Percentiles rank a stretch among this genome's conserved stretches.
These are phyloP conservation scores for Acanthopagrus latus DNA, from an alignment of 2,797 vertebrate species.

Conservation along the genomic window DNA sequence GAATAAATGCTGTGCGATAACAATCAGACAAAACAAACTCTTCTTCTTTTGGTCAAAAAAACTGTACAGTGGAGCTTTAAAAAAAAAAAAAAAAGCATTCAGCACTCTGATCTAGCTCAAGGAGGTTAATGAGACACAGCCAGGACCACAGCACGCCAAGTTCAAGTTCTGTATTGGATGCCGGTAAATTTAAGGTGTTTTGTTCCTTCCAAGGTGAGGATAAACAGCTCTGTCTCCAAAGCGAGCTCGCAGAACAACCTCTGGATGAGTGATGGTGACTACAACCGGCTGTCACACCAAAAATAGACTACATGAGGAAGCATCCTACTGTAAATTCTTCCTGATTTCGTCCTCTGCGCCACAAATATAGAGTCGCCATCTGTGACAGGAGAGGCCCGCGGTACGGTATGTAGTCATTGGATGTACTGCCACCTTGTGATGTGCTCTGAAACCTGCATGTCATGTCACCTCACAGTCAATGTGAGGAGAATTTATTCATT, in stretches of 20 bases:
- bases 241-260: not conserved
- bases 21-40: not conserved
- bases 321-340: constrained; percentile 5
- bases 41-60: too few species aligned
- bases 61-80: too few species aligned
- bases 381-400: not conserved
- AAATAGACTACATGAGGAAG: constrained; percentile 6
- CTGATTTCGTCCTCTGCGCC: constrained; percentile 21
- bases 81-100: too few species aligned
- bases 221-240: constrained; percentile 15
- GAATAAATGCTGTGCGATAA: constrained; percentile 12
- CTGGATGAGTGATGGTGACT: constrained; percentile 22
- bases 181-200: constrained; percentile 8
- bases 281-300: not conserved
- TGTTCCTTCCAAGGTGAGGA: constrained; percentile 16
- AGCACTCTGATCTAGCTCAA: too few species aligned
- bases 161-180: constrained; percentile 11
- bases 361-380: not conserved
- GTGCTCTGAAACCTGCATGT: constrained; percentile 64
- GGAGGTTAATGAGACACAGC: not conserved
- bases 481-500: constrained; percentile 19
- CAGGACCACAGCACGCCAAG: not conserved
- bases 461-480: constrained; percentile 13
- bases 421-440: constrained; percentile 84
- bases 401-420: constrained; percentile 45